A percentile compares a stretch with the other conserved stretches of the same genome.
These are phyloP conservation scores for Drosophila nebulosa DNA, from an alignment of 1,140 invertebrate species.

Conservation along the genomic window DNA sequence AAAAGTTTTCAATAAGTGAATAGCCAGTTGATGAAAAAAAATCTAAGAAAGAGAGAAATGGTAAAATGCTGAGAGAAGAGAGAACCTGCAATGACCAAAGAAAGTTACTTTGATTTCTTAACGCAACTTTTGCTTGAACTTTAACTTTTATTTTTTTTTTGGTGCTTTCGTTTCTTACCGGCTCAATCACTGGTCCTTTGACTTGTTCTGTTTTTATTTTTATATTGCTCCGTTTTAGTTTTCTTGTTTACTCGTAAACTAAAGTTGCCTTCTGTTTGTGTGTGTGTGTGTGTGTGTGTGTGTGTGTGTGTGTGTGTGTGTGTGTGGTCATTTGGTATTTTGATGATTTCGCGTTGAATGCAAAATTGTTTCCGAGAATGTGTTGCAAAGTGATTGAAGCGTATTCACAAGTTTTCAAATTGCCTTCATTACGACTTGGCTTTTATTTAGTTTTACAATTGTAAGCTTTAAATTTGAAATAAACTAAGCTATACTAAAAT, in stretches of 20 bases:
- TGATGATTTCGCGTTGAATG: slow-evolving; percentile 39
- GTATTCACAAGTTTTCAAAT: background rate
- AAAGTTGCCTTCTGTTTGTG: slow-evolving; percentile 30
- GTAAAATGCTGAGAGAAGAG: background rate
- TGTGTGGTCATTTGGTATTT: slow-evolving; percentile 21
- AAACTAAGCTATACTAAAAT: background rate
- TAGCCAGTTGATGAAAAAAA: slow-evolving; percentile 65
- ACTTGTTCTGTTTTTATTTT: slow-evolving; percentile 18
- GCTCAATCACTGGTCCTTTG: slow-evolving; percentile 58
- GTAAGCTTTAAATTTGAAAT: background rate
- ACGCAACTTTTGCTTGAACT: slow-evolving; percentile 64
- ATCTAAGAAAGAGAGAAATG: slow-evolving; percentile 6
- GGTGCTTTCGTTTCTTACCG: slow-evolving; percentile 41
- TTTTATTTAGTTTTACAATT: background rate
- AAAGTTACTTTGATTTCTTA: slow-evolving; percentile 77
- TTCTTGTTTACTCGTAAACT: slow-evolving; percentile 19
- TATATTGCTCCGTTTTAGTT: background rate
- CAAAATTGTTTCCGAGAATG: slow-evolving; percentile 34
- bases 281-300: too few relatives aligned
- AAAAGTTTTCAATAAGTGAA: slow-evolving; percentile 72
- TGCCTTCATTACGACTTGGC: background rate
- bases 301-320: background rate
- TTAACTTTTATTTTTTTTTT: slow-evolving; percentile 43
- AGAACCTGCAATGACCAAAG: slow-evolving; percentile 6
- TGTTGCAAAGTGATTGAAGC: background rate